Evolutionary conservation across 1,140 invertebrate genomes (phyloP).

Genomic region (Hylaeus anthracinus): DNA sequence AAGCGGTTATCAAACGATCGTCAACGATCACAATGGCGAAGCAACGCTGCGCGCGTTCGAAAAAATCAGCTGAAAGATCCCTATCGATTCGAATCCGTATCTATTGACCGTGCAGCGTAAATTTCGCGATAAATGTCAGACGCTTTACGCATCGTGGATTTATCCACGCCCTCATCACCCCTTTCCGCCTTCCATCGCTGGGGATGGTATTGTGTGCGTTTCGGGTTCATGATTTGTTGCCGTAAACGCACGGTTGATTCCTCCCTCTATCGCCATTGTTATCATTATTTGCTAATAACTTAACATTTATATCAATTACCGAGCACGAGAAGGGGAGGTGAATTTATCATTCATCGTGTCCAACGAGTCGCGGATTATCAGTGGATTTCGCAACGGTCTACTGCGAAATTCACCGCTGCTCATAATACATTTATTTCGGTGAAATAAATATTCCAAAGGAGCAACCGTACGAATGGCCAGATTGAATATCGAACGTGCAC

Average conservation of each 20-base stretch:
- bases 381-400: no score
- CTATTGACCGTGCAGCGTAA: conserved; percentile 5
- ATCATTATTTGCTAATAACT: conserved; percentile 37
- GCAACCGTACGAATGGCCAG: neutral
- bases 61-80: neutral
- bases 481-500: neutral
- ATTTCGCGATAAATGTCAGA: conserved; percentile 36
- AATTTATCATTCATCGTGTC: conserved; percentile 16
- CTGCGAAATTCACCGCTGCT: neutral
- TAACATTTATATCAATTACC: conserved; percentile 42
- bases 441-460: conserved; percentile 22
- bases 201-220: neutral
- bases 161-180: neutral
- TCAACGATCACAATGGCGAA: no score
- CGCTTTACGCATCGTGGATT: conserved; percentile 18
- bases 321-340: neutral
- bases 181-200: neutral
- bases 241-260: neutral
- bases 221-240: conserved; percentile 27
- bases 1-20: no score
- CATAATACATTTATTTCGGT: conserved; percentile 7
- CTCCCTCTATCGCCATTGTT: conserved; percentile 8
- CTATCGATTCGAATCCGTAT: conserved; percentile 13
- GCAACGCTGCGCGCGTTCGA: no score
- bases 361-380: no score